These are phyloP conservation scores for Lithophane ornitopus DNA, from an alignment of 2,888 invertebrate species.

Conservation along the genomic window DNA sequence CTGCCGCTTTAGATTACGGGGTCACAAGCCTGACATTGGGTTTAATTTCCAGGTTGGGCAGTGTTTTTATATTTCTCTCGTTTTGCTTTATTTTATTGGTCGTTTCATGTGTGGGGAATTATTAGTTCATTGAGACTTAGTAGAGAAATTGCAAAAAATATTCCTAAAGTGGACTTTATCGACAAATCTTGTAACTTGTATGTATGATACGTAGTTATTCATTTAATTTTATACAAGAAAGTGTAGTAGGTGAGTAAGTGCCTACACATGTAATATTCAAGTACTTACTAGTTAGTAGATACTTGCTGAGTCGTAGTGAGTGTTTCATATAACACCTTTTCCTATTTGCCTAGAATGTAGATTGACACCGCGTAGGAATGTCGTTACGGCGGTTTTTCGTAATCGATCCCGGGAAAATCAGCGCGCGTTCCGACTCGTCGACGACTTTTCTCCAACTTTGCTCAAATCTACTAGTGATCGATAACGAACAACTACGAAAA, in stretches of 20 bases:
- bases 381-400: conserved; percentile 63
- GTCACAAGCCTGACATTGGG: conserved; percentile 12
- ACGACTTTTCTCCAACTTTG: conserved; percentile 32
- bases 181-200: not conserved
- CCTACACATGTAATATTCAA: conserved; percentile 1
- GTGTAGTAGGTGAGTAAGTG: not conserved
- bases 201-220: not conserved
- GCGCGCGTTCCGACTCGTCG: conserved; percentile 45
- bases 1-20: conserved; percentile 9
- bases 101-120: conserved; percentile 1
- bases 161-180: not conserved
- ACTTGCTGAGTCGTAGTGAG: conserved; percentile 17
- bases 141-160: conserved; percentile 1
- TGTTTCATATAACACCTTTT: conserved; percentile 58
- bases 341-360: conserved; percentile 62
- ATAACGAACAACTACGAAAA: conserved; percentile 22
- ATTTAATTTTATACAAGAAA: conserved; percentile 33
- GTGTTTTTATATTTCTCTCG: conserved; percentile 12
- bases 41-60: conserved; percentile 8
- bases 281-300: conserved; percentile 1
- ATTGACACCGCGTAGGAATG: conserved; percentile 60
- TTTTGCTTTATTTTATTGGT: conserved; percentile 38
- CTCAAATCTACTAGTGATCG: conserved; percentile 17
- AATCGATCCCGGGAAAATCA: conserved; percentile 64
- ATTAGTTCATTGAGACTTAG: not conserved